phyloP scores from a whole-genome alignment of 2,797 vertebrate species.

The Rhyacichthys aspro region DNA sequence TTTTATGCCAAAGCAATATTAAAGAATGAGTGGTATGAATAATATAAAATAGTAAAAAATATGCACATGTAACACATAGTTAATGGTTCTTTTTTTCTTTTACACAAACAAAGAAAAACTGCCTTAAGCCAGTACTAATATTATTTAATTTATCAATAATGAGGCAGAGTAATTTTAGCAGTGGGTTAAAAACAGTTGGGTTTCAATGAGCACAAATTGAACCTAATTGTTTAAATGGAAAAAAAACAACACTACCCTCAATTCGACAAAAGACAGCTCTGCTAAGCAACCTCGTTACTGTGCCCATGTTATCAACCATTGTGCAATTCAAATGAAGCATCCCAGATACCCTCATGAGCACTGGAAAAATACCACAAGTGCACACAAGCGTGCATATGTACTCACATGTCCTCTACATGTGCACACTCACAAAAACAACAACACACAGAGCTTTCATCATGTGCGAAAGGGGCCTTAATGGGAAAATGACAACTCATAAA shows the following conservation, averaged over 20 bases:
- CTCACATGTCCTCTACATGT: slow-evolving; percentile 20
- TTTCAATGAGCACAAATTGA: slow-evolving; percentile 49
- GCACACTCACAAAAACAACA: slow-evolving; percentile 9
- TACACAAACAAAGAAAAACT: too few relatives aligned
- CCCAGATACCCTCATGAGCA: slow-evolving; percentile 31
- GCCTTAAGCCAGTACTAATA: too few relatives aligned
- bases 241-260: slow-evolving; percentile 21
- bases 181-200: neutral
- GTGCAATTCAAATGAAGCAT: slow-evolving; percentile 50
- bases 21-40: slow-evolving; percentile 3
- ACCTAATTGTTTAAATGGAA: slow-evolving; percentile 55
- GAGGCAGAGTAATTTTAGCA: too few relatives aligned
- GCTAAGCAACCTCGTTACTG: slow-evolving; percentile 56
- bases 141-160: too few relatives aligned
- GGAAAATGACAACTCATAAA: neutral
- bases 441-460: slow-evolving; percentile 1
- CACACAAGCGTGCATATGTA: slow-evolving; percentile 26
- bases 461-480: neutral
- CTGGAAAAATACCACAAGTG: slow-evolving; percentile 42
- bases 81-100: too few relatives aligned
- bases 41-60: too few relatives aligned
- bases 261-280: slow-evolving; percentile 32
- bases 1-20: too few relatives aligned
- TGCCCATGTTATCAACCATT: slow-evolving; percentile 42
- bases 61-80: too few relatives aligned